Evolutionary conservation across 1,140 invertebrate species (phyloP).

Genomic region (Acromyrmex heyeri): DNA sequence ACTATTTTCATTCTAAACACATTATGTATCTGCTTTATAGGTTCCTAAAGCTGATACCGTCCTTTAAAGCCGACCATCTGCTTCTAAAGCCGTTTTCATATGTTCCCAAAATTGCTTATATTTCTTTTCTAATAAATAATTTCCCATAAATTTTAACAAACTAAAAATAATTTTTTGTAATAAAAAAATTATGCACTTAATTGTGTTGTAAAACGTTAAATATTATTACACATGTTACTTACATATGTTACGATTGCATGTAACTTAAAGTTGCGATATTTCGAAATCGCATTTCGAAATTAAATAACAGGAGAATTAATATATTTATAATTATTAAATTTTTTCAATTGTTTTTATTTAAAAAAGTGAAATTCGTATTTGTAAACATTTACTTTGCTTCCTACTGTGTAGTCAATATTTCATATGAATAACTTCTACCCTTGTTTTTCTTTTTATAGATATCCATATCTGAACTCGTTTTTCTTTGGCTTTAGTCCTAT

Average conservation of each 20-base stretch:
- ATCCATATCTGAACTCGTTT: background rate
- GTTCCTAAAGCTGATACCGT: background rate
- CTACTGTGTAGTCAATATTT: background rate
- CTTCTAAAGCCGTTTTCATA: background rate
- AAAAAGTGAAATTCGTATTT: background rate
- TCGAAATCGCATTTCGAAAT: background rate
- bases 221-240: background rate
- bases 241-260: background rate
- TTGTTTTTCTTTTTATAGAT: slow-evolving; percentile 14
- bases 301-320: background rate
- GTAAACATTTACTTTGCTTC: background rate
- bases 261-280: background rate
- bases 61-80: background rate
- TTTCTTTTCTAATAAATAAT: slow-evolving; percentile 1
- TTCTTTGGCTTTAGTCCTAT: background rate
- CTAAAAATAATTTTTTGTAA: background rate
- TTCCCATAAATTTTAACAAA: background rate
- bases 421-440: slow-evolving; percentile 14
- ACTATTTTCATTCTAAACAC: background rate
- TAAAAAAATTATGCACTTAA: background rate
- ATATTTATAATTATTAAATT: slow-evolving; percentile 29
- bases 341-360: background rate
- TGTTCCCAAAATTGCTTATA: background rate
- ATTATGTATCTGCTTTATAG: background rate
- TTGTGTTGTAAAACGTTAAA: background rate